phyloP scores from a whole-genome alignment of 2,797 vertebrate species.

The Sparus aurata region DNA sequence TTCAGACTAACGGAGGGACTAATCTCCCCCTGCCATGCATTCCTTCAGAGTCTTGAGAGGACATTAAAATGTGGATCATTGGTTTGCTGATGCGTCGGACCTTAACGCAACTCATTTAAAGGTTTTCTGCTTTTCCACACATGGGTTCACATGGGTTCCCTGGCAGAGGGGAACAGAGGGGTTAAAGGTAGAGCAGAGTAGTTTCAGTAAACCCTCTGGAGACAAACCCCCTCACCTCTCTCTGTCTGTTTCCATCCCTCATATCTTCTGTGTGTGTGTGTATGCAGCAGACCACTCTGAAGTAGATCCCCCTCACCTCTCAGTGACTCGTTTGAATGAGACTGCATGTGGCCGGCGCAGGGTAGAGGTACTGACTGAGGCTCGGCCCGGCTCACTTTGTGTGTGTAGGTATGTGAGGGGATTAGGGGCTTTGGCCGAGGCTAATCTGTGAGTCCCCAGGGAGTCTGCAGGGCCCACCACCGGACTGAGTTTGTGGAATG shows the following conservation, averaged over 20 bases:
- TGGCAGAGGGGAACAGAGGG: conserved; percentile 34
- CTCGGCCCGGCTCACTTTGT: conserved; percentile 7
- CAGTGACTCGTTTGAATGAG: conserved; percentile 54
- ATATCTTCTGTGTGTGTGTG: conserved; percentile 17
- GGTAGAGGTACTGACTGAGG: conserved; percentile 26
- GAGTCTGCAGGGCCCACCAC: conserved; percentile 72
- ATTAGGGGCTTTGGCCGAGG: conserved; percentile 73
- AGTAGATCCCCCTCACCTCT: conserved; percentile 46
- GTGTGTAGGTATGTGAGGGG: conserved; percentile 61
- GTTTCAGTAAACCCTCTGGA: conserved; percentile 62
- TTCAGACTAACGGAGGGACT: neutral
- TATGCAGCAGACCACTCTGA: conserved; percentile 31
- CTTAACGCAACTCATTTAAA: conserved; percentile 5
- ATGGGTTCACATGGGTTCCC: conserved; percentile 13
- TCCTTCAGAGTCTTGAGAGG: conserved; percentile 10
- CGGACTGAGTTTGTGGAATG: conserved; percentile 66
- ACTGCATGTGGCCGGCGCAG: conserved; percentile 33
- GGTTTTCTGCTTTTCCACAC: conserved; percentile 21
- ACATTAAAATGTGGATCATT: conserved; percentile 18
- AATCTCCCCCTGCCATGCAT: conserved; percentile 3
- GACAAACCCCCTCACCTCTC: conserved; percentile 50
- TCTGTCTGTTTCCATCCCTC: conserved; percentile 40
- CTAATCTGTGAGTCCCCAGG: conserved; percentile 78
- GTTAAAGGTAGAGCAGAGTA: conserved; percentile 59
- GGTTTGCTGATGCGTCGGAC: conserved; percentile 11